Evolutionary conservation across 1,140 invertebrate genomes (phyloP).

Genomic region (Lucilia cuprina): DNA sequence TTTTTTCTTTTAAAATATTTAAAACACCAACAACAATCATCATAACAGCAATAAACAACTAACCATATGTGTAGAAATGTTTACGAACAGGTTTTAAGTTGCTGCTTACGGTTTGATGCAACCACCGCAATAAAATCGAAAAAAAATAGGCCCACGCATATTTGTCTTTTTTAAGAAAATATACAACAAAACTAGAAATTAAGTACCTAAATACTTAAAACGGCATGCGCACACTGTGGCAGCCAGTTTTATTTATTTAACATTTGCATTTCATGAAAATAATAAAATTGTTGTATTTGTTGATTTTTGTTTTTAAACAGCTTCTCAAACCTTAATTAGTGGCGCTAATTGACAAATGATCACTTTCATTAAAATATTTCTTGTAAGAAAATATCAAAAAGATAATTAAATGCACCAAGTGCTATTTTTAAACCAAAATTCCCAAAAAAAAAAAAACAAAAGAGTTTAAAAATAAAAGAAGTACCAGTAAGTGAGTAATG

Average conservation of each 20-base stretch:
- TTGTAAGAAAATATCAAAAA: not conserved
- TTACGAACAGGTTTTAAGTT: not conserved
- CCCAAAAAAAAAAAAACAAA: not conserved
- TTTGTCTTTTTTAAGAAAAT: not conserved
- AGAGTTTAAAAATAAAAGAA: not conserved
- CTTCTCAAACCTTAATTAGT: not conserved
- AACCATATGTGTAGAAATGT: conserved; percentile 7
- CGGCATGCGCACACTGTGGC: not conserved
- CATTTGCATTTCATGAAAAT: not conserved
- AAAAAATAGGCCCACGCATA: conserved; percentile 13
- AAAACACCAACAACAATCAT: not conserved
- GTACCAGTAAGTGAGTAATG: not conserved
- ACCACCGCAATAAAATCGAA: not conserved
- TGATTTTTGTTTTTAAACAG: not conserved
- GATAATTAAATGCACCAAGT: too few relatives aligned
- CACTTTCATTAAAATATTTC: not conserved
- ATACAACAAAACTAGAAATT: too few relatives aligned
- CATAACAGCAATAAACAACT: not conserved
- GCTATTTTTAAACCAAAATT: not conserved
- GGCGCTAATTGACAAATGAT: conserved; percentile 1
- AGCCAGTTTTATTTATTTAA: not conserved
- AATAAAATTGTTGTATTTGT: not conserved
- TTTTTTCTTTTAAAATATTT: conserved; percentile 12
- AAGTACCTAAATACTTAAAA: not conserved
- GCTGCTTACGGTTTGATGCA: not conserved